These are phyloP conservation scores for Plotosus lineatus DNA, from an alignment of 2,113 vertebrate species.

Conservation along the genomic window DNA sequence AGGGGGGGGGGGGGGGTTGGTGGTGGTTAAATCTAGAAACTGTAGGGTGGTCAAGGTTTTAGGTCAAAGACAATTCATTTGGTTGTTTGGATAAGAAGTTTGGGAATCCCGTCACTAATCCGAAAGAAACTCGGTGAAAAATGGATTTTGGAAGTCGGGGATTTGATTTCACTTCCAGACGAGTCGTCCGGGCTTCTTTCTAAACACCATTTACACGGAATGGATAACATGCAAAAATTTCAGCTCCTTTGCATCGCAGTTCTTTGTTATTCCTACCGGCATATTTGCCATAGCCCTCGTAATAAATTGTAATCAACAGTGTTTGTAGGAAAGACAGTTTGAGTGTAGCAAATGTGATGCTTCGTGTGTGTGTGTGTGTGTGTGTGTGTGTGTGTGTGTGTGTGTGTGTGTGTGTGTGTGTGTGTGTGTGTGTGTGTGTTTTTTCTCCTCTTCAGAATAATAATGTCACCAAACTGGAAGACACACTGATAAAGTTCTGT, in stretches of 20 bases:
- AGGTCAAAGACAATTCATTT: neutral
- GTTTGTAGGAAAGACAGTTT: slow-evolving; percentile 36
- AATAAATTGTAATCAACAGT: slow-evolving; percentile 49
- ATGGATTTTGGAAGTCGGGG: slow-evolving; percentile 29
- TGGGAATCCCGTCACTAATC: slow-evolving; percentile 25
- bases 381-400: too few relatives aligned
- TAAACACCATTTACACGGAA: slow-evolving; percentile 28
- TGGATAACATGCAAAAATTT: slow-evolving; percentile 37
- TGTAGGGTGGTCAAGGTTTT: neutral
- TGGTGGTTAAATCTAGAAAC: neutral
- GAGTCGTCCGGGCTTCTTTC: slow-evolving; percentile 1
- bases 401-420: too few relatives aligned
- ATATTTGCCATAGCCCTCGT: slow-evolving; percentile 26
- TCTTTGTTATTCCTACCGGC: slow-evolving; percentile 25
- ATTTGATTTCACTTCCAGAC: slow-evolving; percentile 31
- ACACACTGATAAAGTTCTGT: slow-evolving; percentile 1
- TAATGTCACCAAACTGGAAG: slow-evolving; percentile 26
- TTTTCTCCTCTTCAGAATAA: slow-evolving; percentile 19
- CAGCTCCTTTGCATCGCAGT: neutral
- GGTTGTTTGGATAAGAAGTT: neutral
- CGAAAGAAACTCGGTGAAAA: neutral
- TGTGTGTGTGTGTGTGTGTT: too few relatives aligned
- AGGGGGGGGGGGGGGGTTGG: too few relatives aligned
- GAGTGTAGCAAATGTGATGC: slow-evolving; percentile 7
- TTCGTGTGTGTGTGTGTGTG: too few relatives aligned